Base-by-base conservation (phyloP, 2,113 vertebrate genomes). In the Periophthalmus modestus region DNA sequence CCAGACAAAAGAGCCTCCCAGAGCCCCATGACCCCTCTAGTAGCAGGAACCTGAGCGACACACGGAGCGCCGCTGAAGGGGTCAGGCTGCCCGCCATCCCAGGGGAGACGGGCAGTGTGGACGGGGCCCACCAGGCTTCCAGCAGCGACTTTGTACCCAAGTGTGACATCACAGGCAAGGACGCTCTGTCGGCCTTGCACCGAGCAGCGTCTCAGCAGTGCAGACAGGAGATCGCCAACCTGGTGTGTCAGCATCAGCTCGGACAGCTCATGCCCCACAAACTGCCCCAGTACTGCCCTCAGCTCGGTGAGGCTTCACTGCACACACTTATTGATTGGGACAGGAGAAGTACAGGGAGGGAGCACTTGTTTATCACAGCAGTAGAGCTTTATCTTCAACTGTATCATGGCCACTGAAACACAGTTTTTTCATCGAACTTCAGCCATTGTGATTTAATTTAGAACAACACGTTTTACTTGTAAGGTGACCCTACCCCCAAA, bases 71-170 rank as follows among this genome's bases (percentile, higher is more conserved):
- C 0, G 75, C 92, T 0, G 95, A 95, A 0, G 93, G 91, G 75
- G 79, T 57, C 2, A 88, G 65, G n/a, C 65, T 94, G 21, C 93
- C 92, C 0, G 93, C 89, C n/a, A 91, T 94, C 12, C 95, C 95
- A 0, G 95, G 96, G 0, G 98, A 99, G 85, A 95, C 95, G 0
- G 98, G 97, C 77, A 99, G 98, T 0, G 97, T 99, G 87, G 98
- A 97, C 69, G 97, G 96, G 0, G 97, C 94, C 0, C 95, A 96
- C 3, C 96, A 96, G 83, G 92, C 94, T 71, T 93, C 95, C 0
- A 95, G 93, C 88, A 95, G 92, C 18, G 90, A 92, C 91, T 98
- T 97, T 92, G 92, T 93, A 55, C 96, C 97, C 1, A 98, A 97
- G 85, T 99, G 98, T 0, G 95, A 98, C 71, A 97, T 99, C 71